Base-by-base conservation (phyloP, 2,113 vertebrate genomes). In the Lophotis ruficrista region DNA sequence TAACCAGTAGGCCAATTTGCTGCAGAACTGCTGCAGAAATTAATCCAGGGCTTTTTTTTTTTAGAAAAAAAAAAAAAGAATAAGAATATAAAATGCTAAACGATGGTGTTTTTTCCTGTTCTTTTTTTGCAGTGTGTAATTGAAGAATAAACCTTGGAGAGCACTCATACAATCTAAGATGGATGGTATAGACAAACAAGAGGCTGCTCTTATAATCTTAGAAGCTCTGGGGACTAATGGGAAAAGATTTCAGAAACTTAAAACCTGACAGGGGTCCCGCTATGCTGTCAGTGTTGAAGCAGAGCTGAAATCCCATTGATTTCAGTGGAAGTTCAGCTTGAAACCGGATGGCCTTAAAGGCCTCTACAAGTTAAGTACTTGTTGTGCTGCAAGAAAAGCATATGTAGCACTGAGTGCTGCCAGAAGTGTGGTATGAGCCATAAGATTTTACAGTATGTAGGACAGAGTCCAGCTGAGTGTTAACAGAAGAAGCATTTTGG, bases 361-460 rank as follows among this genome's bases (percentile, higher is more conserved):
- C 96, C 94, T 94, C 78, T 77, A 78, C 84, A 93, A 96, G 94
- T 94, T 89, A 96, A 97, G 97, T 94, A 95, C 96, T 96, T 94
- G 69, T 93, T 97, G 84, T 87, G 94, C 92, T 97, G 94, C 97
- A 97, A 97, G 92, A 87, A 96, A 96, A 98, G 97, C 96, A 93
- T 97, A 96, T 97, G 93, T 90, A 97, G 91, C 89, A 56, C 48
- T 80, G 61, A 83, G 20, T 35, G 37, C 76, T 98, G 98, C 98
- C 98, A 98, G 93, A 95, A 96, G 90, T 73, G 76, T 68, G 87
- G 93, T 97, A 97, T 58, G 91, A 95, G 81, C 95, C 97, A 96
- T 98, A 98, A 97, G 97, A 95, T 97, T 98, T 98, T 97, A 98
- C 97, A 97, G 92, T 96, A 96, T 93, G 64, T 95, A 98, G 97